Evolutionary conservation across 2,113 vertebrate genomes (phyloP).

Genomic region (Rhea pennata): DNA sequence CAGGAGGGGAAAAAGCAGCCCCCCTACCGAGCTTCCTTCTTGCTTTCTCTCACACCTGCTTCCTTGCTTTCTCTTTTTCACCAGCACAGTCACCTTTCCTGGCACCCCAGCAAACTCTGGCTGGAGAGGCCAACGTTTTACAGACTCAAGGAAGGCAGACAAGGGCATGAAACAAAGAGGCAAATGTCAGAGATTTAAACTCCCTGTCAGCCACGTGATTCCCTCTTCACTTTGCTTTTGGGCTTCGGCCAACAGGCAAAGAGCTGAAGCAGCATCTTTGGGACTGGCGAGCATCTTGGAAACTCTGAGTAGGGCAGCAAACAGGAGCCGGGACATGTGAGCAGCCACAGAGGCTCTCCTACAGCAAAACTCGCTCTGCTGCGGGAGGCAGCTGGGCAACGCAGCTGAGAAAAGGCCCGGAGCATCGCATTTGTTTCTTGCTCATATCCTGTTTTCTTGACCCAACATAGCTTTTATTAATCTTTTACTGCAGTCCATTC

Average conservation of each 20-base stretch:
- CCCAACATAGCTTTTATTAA: not conserved
- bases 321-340: not conserved
- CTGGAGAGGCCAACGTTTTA: not conserved
- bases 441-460: not conserved
- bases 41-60: not conserved
- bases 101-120: not conserved
- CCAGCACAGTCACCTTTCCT: not conserved
- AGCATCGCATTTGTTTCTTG: not conserved
- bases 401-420: not conserved
- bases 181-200: not conserved
- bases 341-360: not conserved
- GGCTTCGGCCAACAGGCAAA: not conserved
- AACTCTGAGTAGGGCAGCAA: conserved; percentile 36
- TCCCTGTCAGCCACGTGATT: not conserved
- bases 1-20: not conserved
- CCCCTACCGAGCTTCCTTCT: not conserved
- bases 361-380: not conserved
- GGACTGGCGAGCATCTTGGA: conserved; percentile 39
- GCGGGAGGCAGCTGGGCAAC: not conserved
- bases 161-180: not conserved
- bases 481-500: not conserved
- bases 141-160: not conserved
- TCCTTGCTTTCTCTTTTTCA: not conserved
- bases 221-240: not conserved
- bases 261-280: conserved; percentile 20